These are phyloP conservation scores for Dipodomys spectabilis DNA, from an alignment of 2,113 vertebrate genomes.

Conservation along the genomic window DNA sequence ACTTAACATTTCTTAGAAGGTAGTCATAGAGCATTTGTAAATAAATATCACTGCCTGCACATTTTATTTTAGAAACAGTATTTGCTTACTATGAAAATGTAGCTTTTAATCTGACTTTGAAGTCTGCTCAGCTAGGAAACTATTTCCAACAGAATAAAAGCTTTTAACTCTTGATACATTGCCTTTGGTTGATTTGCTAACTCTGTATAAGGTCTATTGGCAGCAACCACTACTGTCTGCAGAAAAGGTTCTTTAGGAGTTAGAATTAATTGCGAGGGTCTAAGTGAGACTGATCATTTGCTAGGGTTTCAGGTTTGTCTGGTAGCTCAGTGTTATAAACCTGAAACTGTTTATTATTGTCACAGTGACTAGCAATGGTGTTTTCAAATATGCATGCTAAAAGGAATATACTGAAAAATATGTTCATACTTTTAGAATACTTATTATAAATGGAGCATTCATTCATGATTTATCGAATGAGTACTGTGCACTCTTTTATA, in stretches of 20 bases:
- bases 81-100: constrained; percentile 65
- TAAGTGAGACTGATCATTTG: constrained; percentile 38
- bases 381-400: neutral
- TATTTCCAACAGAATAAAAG: constrained; percentile 63
- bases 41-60: constrained; percentile 65
- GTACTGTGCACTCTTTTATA: neutral
- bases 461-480: constrained; percentile 13
- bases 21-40: constrained; percentile 62
- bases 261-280: constrained; percentile 62
- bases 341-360: neutral
- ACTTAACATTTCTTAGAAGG: constrained; percentile 64
- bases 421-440: neutral
- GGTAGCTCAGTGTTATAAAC: constrained; percentile 47
- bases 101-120: constrained; percentile 68
- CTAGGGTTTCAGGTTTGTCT: constrained; percentile 28
- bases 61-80: constrained; percentile 66
- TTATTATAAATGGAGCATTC: neutral
- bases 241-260: constrained; percentile 41
- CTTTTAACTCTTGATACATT: constrained; percentile 64
- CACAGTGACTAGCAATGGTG: neutral
- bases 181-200: constrained; percentile 44
- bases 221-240: constrained; percentile 22
- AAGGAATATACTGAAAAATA: constrained; percentile 16
- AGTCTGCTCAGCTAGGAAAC: constrained; percentile 57
- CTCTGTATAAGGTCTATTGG: neutral